Conservation (phyloP, 2,888 invertebrate genomes). For the Rhorus exstirpatorius region DNA sequence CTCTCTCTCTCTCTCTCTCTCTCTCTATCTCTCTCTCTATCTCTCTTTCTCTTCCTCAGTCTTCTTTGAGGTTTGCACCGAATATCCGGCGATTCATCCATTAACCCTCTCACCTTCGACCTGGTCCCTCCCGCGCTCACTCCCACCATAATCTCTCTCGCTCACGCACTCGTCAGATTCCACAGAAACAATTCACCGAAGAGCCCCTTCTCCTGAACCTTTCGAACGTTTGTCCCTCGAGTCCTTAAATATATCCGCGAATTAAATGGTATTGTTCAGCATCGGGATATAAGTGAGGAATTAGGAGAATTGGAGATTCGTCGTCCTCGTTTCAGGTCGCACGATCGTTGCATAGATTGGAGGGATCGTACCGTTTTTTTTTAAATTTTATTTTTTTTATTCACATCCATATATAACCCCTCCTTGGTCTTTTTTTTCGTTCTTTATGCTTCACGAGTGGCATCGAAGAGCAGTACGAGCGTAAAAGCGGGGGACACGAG, state of each 20-base stretch:
- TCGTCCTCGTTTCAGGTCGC: constrained; percentile 54
- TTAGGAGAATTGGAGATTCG: constrained; percentile 58
- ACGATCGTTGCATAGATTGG: constrained; percentile 64
- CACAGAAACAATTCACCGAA: constrained; percentile 76
- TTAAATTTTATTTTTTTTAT: constrained; percentile 51
- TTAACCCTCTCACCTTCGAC: constrained; percentile 84
- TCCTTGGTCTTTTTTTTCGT: constrained; percentile 64
- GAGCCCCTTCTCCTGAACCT: constrained; percentile 71
- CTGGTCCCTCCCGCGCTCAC: constrained; percentile 70
- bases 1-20: constrained; percentile 52
- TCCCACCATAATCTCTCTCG: neutral
- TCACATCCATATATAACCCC: constrained; percentile 40
- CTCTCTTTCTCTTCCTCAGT: constrained; percentile 58
- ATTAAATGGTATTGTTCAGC: constrained; percentile 55
- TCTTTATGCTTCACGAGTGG: constrained; percentile 60
- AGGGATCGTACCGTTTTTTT: constrained; percentile 28
- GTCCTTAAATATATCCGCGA: constrained; percentile 45
- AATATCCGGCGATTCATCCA: constrained; percentile 86
- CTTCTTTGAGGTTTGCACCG: constrained; percentile 82
- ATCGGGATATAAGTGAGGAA: constrained; percentile 61
- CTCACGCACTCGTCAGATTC: constrained; percentile 68
- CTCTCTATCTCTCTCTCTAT: no score
- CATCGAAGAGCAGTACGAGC: constrained; percentile 70
- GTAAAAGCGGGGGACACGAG: constrained; percentile 70
- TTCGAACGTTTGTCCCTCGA: constrained; percentile 73